phyloP scores from a whole-genome alignment of 2,797 vertebrate species.

The Hemitrygon akajei region DNA sequence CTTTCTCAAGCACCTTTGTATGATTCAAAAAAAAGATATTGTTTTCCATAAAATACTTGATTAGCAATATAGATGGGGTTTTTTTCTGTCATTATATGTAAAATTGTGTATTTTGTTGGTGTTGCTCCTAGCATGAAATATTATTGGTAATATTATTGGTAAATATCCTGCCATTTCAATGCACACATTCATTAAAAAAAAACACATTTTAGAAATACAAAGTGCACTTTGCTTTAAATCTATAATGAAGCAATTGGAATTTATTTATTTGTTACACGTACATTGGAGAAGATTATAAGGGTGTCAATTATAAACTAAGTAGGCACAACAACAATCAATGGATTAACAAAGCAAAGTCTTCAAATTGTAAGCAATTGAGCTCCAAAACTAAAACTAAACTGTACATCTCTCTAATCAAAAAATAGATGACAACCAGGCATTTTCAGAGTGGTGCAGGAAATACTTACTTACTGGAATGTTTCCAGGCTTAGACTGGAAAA shows the following conservation, averaged over 20 bases:
- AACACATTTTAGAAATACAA: background rate
- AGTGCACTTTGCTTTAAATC: background rate
- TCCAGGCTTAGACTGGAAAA: background rate
- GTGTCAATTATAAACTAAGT: background rate
- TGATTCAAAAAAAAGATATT: conserved; percentile 23
- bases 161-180: background rate
- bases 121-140: background rate
- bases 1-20: conserved; percentile 7
- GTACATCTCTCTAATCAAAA: background rate
- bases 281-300: too few species aligned
- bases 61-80: background rate
- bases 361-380: background rate
- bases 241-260: background rate
- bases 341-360: background rate
- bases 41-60: conserved; percentile 20
- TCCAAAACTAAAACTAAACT: background rate
- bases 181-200: background rate
- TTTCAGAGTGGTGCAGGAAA: background rate
- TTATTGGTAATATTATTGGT: background rate
- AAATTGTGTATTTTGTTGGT: background rate
- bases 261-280: background rate
- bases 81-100: background rate
- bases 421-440: background rate
- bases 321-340: background rate
- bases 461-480: background rate